Conservation (phyloP, 2,797 vertebrate species). For the Gorsachius magnificus region DNA sequence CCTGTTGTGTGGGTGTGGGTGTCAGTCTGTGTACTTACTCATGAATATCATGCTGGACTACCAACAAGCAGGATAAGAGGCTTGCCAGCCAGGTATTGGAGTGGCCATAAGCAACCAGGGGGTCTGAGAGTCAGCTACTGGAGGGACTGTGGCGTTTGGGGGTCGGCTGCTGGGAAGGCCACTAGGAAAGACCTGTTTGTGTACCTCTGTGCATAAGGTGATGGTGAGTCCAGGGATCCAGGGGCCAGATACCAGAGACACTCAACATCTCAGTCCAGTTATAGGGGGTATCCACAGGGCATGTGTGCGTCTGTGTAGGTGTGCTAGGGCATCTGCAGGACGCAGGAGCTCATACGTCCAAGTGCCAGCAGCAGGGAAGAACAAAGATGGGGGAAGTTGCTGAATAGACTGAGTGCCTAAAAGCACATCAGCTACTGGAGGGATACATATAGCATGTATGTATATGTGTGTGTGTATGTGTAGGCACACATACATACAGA, state of each 20-base stretch:
- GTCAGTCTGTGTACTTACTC: neutral
- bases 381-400: neutral
- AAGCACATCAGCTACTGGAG: neutral
- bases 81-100: neutral
- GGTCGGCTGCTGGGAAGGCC: neutral
- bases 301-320: neutral
- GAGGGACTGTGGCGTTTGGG: neutral
- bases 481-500: neutral
- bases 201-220: neutral
- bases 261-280: neutral
- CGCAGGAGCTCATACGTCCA: neutral
- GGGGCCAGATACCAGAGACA: neutral
- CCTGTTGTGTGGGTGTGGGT: neutral
- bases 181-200: neutral
- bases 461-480: neutral
- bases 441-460: no score
- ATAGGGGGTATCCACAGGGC: rapidly evolving
- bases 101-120: neutral
- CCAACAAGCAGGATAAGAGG: neutral
- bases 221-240: no score
- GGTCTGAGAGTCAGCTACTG: neutral
- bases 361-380: neutral
- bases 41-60: neutral
- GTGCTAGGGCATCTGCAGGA: neutral
- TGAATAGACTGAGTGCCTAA: neutral